Percentiles rank a stretch among this genome's conserved stretches.
Conservation (phyloP, 2,113 vertebrate species). For the Coptodon bakossiorum region DNA sequence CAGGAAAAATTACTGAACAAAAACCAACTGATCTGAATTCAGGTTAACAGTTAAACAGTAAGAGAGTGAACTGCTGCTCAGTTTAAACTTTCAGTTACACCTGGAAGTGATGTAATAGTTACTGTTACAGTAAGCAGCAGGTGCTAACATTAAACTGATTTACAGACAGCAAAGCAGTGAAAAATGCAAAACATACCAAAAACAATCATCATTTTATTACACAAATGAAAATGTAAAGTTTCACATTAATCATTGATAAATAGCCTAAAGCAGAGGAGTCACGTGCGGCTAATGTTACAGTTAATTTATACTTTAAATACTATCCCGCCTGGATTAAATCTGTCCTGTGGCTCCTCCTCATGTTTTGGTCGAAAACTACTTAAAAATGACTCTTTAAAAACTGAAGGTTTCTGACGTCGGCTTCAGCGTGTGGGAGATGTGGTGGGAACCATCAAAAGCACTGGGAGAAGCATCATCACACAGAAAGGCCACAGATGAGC, state of each 20-base stretch:
- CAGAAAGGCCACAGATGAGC: neutral
- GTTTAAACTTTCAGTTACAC: neutral
- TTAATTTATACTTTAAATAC: neutral
- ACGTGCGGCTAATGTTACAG: fast-evolving
- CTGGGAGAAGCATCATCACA: neutral
- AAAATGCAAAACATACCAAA: neutral
- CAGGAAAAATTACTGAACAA: neutral
- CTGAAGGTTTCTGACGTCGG: neutral
- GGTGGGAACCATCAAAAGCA: neutral
- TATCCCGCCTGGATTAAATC: fast-evolving
- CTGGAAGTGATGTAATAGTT: neutral
- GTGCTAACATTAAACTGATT: neutral
- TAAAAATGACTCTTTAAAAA: neutral
- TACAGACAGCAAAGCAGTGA: neutral
- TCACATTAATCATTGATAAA: neutral
- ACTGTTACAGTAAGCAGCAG: neutral
- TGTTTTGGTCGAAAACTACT: neutral
- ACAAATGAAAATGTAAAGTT: neutral
- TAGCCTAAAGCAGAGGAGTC: neutral
- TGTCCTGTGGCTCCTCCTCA: neutral
- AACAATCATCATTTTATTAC: neutral
- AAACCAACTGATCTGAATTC: neutral
- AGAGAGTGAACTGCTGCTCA: neutral
- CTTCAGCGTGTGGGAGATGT: neutral
- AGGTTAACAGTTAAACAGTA: neutral